phyloP scores from a whole-genome alignment of 2,888 invertebrate genomes.

The Orchestes rusci region DNA sequence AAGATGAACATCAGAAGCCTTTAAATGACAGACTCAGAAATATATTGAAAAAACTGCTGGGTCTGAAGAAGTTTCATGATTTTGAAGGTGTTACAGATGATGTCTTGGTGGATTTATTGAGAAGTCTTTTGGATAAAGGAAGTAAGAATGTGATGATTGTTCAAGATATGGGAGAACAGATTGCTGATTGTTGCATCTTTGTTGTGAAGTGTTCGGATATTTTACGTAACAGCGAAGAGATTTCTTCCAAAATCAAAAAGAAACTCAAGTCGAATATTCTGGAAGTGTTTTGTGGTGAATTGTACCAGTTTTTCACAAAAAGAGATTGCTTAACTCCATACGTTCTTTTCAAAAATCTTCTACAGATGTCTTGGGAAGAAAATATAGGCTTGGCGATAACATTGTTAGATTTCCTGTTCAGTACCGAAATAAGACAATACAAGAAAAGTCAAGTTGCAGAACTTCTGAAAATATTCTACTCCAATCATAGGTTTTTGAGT shows the following conservation, averaged over 20 bases:
- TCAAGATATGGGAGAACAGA: slow-evolving; percentile 59
- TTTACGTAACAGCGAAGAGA: slow-evolving; percentile 39
- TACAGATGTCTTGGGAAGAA: slow-evolving; percentile 60
- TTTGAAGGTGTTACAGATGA: slow-evolving; percentile 50
- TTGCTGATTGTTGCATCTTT: slow-evolving; percentile 58
- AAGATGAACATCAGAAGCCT: slow-evolving; percentile 61
- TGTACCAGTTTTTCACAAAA: slow-evolving; percentile 55
- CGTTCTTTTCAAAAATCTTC: slow-evolving; percentile 56
- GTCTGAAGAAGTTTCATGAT: slow-evolving; percentile 54
- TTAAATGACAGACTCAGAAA: slow-evolving; percentile 56
- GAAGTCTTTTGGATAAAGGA: slow-evolving; percentile 56
- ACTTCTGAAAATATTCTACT: slow-evolving; percentile 57
- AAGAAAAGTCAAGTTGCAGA: slow-evolving; percentile 62
- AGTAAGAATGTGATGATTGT: slow-evolving; percentile 55
- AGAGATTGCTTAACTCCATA: slow-evolving; percentile 59
- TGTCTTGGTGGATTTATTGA: slow-evolving; percentile 50
- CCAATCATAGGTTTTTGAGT: slow-evolving; percentile 48
- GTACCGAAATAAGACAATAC: slow-evolving; percentile 54
- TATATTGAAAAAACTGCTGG: slow-evolving; percentile 54
- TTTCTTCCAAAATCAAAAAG: slow-evolving; percentile 40
- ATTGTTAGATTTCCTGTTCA: slow-evolving; percentile 55
- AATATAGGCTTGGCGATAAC: slow-evolving; percentile 53
- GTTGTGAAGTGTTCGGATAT: slow-evolving; percentile 57
- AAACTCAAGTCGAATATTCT: slow-evolving; percentile 42
- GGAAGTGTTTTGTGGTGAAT: slow-evolving; percentile 48